Evolutionary conservation across 2,888 invertebrate genomes (phyloP).

Genomic region (Therioaphis trifolii): DNA sequence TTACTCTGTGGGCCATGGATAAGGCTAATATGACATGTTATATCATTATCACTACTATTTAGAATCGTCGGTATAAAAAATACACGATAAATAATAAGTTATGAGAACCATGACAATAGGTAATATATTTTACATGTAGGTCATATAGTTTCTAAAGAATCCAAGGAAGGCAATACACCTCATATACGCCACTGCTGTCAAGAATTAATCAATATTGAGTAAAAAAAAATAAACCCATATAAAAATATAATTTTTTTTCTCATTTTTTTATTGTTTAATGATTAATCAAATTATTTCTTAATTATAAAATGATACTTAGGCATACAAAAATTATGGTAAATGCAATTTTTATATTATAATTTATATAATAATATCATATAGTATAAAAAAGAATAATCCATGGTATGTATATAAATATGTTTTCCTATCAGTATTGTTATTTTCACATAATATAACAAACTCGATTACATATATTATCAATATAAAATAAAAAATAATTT

Average conservation of each 20-base stretch:
- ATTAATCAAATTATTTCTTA: slow-evolving; percentile 54
- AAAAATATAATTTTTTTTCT: too few species aligned
- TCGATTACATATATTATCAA: slow-evolving; percentile 31
- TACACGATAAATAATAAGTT: too few species aligned
- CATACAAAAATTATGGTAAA: slow-evolving; percentile 60
- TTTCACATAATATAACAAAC: slow-evolving; percentile 50
- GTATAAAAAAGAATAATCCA: slow-evolving; percentile 47
- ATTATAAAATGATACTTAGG: slow-evolving; percentile 40
- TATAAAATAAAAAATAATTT: slow-evolving; percentile 48
- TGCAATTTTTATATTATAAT: slow-evolving; percentile 45
- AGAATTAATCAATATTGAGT: not conserved
- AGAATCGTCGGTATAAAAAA: too few species aligned
- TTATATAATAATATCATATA: slow-evolving; percentile 40
- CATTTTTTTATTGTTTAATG: slow-evolving; percentile 54
- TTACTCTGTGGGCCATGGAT: too few species aligned
- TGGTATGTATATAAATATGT: slow-evolving; percentile 14
- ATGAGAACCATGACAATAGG: too few species aligned
- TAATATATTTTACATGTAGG: too few species aligned
- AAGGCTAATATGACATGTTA: too few species aligned
- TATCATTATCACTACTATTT: too few species aligned
- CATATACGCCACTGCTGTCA: too few species aligned
- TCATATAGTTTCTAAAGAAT: too few species aligned
- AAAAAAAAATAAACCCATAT: not conserved
- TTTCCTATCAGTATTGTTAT: slow-evolving; percentile 7
- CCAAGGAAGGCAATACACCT: too few species aligned